Evolutionary conservation across 2,797 vertebrate genomes (phyloP).

Genomic region (Sebastes itinus): DNA sequence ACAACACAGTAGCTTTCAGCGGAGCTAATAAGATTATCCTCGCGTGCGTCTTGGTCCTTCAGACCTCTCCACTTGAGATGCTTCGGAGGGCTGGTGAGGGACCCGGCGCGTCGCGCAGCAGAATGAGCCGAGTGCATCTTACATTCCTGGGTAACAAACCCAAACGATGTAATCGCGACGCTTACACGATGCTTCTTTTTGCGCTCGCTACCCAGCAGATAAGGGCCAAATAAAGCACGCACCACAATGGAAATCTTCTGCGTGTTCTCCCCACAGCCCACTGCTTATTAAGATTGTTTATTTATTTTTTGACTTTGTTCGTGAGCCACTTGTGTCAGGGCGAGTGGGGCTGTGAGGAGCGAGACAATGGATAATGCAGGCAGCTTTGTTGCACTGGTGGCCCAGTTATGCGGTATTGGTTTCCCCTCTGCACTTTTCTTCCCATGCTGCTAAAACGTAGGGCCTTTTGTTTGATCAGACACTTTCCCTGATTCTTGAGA

Average conservation of each 20-base stretch:
- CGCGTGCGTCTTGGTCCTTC: slow-evolving; percentile 66
- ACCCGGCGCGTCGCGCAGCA: slow-evolving; percentile 60
- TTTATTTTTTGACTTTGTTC: slow-evolving; percentile 78
- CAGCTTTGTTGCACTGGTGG: slow-evolving; percentile 56
- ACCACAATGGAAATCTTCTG: slow-evolving; percentile 72
- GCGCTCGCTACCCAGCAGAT: slow-evolving; percentile 78
- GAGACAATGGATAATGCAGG: slow-evolving; percentile 64
- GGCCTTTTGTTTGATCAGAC: slow-evolving; percentile 60
- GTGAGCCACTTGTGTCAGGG: slow-evolving; percentile 57
- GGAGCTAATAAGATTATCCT: slow-evolving; percentile 83
- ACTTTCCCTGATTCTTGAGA: slow-evolving; percentile 52
- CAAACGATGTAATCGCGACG: slow-evolving; percentile 84
- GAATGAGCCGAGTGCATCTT: slow-evolving; percentile 78
- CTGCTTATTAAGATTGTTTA: slow-evolving; percentile 76
- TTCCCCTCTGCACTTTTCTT: slow-evolving; percentile 41
- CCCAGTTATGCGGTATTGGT: slow-evolving; percentile 49
- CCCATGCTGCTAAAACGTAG: slow-evolving; percentile 18
- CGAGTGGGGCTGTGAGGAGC: slow-evolving; percentile 44
- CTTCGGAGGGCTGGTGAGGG: slow-evolving; percentile 74
- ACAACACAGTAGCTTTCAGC: slow-evolving; percentile 67
- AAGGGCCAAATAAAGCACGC: slow-evolving; percentile 76
- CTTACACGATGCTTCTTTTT: slow-evolving; percentile 82
- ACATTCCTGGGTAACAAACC: slow-evolving; percentile 84
- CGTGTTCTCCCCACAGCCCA: slow-evolving; percentile 47
- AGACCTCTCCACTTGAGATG: slow-evolving; percentile 81